Evolutionary conservation across 2,888 invertebrate species (phyloP).

Genomic region (Sinopyrophorus schimmeli): DNA sequence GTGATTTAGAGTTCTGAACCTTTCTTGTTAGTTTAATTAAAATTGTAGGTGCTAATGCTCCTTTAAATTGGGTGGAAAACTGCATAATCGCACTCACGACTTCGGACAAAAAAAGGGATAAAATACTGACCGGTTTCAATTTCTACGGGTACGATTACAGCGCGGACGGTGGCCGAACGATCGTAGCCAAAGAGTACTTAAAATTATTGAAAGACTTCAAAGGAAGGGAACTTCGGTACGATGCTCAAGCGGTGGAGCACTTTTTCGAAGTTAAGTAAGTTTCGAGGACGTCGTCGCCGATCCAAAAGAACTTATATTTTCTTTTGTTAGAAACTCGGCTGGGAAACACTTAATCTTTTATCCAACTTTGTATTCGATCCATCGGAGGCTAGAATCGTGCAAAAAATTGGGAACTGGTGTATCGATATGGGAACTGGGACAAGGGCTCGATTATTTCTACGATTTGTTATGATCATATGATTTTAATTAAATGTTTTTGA

Average conservation of each 20-base stretch:
- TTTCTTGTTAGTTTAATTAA: too few species aligned
- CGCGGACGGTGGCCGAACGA: conserved; percentile 78
- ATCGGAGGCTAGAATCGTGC: conserved; percentile 78
- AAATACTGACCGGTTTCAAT: conserved; percentile 87
- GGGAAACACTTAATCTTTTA: conserved; percentile 82
- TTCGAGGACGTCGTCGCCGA: background rate
- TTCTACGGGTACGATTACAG: conserved; percentile 93
- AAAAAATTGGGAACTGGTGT: conserved; percentile 79
- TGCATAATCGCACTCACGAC: conserved; percentile 77
- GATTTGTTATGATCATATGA: conserved; percentile 78
- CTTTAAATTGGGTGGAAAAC: conserved; percentile 77
- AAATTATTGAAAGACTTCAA: conserved; percentile 74
- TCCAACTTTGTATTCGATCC: conserved; percentile 86
- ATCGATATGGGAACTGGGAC: conserved; percentile 95
- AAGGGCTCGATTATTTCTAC: conserved; percentile 93
- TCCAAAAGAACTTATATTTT: background rate
- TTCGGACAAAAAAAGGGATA: conserved; percentile 64
- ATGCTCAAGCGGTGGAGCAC: conserved; percentile 79
- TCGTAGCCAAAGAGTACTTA: conserved; percentile 78
- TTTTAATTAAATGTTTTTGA: too few species aligned
- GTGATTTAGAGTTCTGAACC: too few species aligned
- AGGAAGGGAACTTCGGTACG: conserved; percentile 76
- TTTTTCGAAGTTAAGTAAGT: conserved; percentile 83
- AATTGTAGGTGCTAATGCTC: conserved; percentile 81
- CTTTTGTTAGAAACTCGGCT: conserved; percentile 61